Base-by-base conservation (phyloP, 37 sponge, comb jelly and placozoan genomes). In the Diacarnus erythraeanus region DNA sequence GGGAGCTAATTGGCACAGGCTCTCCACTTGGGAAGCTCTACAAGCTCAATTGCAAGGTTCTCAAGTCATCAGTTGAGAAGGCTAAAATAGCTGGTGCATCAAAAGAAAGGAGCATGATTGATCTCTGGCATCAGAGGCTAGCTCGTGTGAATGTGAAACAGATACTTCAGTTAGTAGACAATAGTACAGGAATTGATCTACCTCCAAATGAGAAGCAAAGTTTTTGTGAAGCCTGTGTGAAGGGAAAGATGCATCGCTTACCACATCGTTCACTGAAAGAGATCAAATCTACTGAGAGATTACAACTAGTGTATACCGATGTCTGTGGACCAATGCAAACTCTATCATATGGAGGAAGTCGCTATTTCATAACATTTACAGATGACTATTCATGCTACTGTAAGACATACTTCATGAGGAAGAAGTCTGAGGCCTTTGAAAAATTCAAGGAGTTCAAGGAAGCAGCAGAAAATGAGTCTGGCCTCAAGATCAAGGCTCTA, bases 391-490 rank as follows among this genome's bases (percentile, higher is more conserved):
- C 83, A 37, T 29, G 88, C 39, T 82, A 72, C 65, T 82, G 77
- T 31, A 56, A 41, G 26, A 78, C 70, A 38, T 81, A 76, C 43
- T 87, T 87, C 39, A 29, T 87, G 61, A 81, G 59, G 38, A n/a
- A 76, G 10, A 87, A 87, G 25, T 77, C 77, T 27, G 78, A 81
- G 77, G 83, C 57, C 21, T 25, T 76, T 21, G 77, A 59, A 39
- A 87, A 82, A 56, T 87, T 81, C 73, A 81, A 87, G 72, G 88
- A 87, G 38, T 82, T 82, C 43, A 72, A 82, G 76, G 83, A 77
- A 25, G 37, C 25, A 31, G 83, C 59, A n/a, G 22, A 15, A 22
- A 82, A 82, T 58, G 78, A 76, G 20, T 71, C 82, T 38, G 83
- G 77, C 59, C 51, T 38, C 36, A 43, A 31, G 15, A 82, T 87